Base-by-base conservation (phyloP, 2,113 vertebrate genomes). In the Eira barbara region DNA sequence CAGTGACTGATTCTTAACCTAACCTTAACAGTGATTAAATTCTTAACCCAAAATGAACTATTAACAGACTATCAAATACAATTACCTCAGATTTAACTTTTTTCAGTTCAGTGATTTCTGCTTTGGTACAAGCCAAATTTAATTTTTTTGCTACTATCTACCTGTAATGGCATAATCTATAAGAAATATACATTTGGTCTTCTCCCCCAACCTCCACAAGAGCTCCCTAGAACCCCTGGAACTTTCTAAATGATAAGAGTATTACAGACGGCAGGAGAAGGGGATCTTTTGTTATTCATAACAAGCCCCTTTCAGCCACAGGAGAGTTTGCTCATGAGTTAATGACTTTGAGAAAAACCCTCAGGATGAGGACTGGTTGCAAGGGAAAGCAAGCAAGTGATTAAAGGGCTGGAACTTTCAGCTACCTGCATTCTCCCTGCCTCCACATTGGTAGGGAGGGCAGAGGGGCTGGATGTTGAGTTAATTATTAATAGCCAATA, bases 71-170 rank as follows among this genome's bases (percentile, higher is more conserved):
- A 89, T 7, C 14, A 94, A 89, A 96, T 67, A 93, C 7, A 79
- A 86, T 92, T 83, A 93, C 29, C 42, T 84, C 74, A 94, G 11
- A 90, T 63, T 89, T 80, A 95, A 91, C 45, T 76, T 94, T 59
- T 89, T 79, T 82, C 57, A 84, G 20, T 73, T 93, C 45, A 80
- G 25, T 76, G 61, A 89, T 90, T 94, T 95, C n/a, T 95, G 81
- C 39, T 96, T 92, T 52, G 29, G n/a, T 61, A 81, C 7, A 94
- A 92, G 57, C 0, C 25, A 85, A 92, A 67, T 63, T 84, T 67
- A 76, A 82, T 81, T 69, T 93, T 95, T 81, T 73, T 87, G 29
- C 29, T 91, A 92, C 55, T 86, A 52, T 52, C n/a, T 52, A 91
- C 25, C 21, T 87, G 13, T 67, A n/a, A 78, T 27, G 71, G 20